A percentile compares a stretch with the other conserved stretches of the same genome.
Conservation (phyloP, 2,888 invertebrate species). For the Perizoma affinitatum region DNA sequence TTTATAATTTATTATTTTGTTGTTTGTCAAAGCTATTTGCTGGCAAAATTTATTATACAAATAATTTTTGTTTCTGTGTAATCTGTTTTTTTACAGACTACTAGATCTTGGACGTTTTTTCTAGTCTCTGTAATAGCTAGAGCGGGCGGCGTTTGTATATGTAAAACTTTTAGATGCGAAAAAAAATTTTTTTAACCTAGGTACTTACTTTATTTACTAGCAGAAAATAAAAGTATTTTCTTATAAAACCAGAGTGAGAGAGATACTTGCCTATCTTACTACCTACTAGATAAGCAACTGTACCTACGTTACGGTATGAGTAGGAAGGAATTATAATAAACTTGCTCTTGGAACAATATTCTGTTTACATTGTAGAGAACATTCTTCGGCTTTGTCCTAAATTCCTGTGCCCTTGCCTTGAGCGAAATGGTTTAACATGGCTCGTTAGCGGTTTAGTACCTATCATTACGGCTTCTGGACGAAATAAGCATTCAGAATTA, state of each 20-base stretch:
- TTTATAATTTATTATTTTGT: constrained; percentile 9
- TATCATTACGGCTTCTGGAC: constrained; percentile 36
- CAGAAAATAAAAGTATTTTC: no score
- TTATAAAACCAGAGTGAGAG: no score
- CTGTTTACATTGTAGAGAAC: constrained; percentile 42
- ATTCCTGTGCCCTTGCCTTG: constrained; percentile 44
- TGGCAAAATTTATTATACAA: neutral
- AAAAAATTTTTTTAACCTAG: no score
- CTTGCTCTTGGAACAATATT: constrained; percentile 26
- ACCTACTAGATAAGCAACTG: neutral
- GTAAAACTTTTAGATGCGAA: no score
- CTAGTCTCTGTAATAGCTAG: no score
- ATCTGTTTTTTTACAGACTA: neutral
- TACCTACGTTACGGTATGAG: no score
- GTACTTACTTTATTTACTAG: no score
- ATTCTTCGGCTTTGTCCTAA: constrained; percentile 45
- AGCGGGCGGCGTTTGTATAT: no score
- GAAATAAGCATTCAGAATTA: constrained; percentile 34
- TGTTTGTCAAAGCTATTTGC: constrained; percentile 1
- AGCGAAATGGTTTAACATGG: constrained; percentile 38
- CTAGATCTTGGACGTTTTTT: no score
- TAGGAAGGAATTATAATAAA: constrained; percentile 11
- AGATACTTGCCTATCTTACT: neutral
- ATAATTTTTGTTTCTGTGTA: neutral
- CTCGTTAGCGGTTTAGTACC: constrained; percentile 45